Conservation (phyloP, 2,797 vertebrate genomes). For the Eptatretus atami region DNA sequence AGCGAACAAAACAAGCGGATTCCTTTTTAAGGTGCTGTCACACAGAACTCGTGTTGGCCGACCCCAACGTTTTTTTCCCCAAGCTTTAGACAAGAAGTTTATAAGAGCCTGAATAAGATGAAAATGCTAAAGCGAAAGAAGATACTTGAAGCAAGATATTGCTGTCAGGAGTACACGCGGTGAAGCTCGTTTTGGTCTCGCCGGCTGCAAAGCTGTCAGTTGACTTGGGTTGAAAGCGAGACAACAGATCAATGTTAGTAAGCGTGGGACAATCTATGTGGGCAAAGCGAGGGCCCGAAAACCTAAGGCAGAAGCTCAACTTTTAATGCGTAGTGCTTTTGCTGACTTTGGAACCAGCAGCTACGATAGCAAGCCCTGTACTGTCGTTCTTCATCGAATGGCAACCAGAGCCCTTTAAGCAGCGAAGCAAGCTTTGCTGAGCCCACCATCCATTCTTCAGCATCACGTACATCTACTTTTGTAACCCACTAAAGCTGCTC, state of each 20-base stretch:
- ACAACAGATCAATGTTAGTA: slow-evolving; percentile 92
- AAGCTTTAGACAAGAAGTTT: slow-evolving; percentile 32
- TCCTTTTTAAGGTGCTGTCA: too few species aligned
- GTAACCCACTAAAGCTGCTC: slow-evolving; percentile 4
- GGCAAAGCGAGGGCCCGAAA: slow-evolving; percentile 73
- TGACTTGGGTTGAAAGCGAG: slow-evolving; percentile 52
- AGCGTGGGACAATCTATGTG: slow-evolving; percentile 95
- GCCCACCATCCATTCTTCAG: slow-evolving; percentile 30
- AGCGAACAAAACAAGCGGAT: too few species aligned
- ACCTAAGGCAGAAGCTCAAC: slow-evolving; percentile 33
- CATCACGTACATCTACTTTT: not conserved
- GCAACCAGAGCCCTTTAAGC: slow-evolving; percentile 51
- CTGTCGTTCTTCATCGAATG: slow-evolving; percentile 17
- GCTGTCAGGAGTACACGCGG: slow-evolving; percentile 25
- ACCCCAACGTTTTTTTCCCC: not conserved
- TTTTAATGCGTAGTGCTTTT: too few species aligned
- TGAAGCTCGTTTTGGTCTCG: slow-evolving; percentile 29
- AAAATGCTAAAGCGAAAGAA: slow-evolving; percentile 74
- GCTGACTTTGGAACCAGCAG: too few species aligned
- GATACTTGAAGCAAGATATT: slow-evolving; percentile 50
- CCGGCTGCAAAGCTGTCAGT: slow-evolving; percentile 59
- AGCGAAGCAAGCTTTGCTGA: slow-evolving; percentile 72
- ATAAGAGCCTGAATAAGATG: slow-evolving; percentile 91
- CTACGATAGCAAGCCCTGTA: too few species aligned
- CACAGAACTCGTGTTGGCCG: too few species aligned